Evolutionary conservation across 1,140 invertebrate species (phyloP).

Genomic region (Triops cancriformis): DNA sequence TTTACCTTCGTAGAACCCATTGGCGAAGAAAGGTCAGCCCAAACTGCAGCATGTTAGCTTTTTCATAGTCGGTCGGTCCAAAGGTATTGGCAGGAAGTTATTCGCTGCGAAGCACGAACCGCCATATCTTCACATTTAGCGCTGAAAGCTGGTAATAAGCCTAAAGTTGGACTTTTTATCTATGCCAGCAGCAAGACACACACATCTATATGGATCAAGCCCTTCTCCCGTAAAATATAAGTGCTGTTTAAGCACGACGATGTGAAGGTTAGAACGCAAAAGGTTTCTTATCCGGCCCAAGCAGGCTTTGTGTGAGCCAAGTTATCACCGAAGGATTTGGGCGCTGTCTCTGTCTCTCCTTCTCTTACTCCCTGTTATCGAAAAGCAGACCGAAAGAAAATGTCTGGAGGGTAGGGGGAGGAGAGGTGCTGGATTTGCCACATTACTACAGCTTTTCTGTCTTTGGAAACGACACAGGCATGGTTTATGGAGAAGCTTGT

Average conservation of each 20-base stretch:
- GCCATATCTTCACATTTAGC: neutral
- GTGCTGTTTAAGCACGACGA: slow-evolving; percentile 1
- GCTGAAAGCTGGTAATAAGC: slow-evolving; percentile 9
- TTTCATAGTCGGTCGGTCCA: neutral
- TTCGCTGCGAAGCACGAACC: neutral
- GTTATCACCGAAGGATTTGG: neutral
- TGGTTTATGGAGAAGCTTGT: neutral
- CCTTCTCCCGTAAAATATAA: neutral
- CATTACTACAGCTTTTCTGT: neutral
- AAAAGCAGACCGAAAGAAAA: neutral
- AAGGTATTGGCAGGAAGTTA: neutral
- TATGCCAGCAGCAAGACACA: neutral
- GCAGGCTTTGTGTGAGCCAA: slow-evolving; percentile 7
- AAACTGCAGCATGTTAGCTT: neutral
- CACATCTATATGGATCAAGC: neutral
- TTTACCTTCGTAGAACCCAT: no score
- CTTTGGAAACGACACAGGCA: neutral
- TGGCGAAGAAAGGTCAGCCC: no score
- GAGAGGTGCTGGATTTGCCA: neutral
- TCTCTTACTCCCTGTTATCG: neutral
- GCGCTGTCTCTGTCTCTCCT: neutral
- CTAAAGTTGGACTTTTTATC: neutral
- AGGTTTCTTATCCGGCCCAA: neutral
- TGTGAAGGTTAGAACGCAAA: neutral
- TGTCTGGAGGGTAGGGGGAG: neutral